Evolutionary conservation across 1,140 invertebrate genomes (phyloP).

Genomic region (Drosophila teissieri): DNA sequence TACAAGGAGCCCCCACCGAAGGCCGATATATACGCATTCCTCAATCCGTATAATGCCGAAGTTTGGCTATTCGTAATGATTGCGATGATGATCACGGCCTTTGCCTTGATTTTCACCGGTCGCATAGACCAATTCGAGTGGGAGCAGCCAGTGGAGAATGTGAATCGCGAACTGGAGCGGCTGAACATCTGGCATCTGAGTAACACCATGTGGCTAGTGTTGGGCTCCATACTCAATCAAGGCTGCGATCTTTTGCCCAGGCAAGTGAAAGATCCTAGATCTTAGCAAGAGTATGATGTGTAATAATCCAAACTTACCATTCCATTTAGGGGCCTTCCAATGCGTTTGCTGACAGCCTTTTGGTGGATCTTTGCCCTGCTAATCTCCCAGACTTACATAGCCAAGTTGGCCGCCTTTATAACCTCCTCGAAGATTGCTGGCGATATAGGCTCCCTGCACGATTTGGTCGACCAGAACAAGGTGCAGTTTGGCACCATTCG

Average conservation of each 20-base stretch:
- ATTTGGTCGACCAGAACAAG: constrained; percentile 94
- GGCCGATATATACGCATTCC: constrained; percentile 94
- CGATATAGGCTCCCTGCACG: constrained; percentile 94
- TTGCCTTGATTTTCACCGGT: constrained; percentile 95
- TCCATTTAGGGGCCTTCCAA: constrained; percentile 89
- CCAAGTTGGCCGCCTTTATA: constrained; percentile 97
- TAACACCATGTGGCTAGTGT: constrained; percentile 91
- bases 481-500: constrained; percentile 93
- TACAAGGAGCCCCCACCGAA: constrained; percentile 94
- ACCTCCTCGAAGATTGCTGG: constrained; percentile 93
- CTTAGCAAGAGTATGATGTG: too few relatives aligned
- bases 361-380: constrained; percentile 99
- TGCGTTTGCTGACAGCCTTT: constrained; percentile 92
- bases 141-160: constrained; percentile 91
- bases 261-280: constrained; percentile 86
- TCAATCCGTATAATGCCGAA: constrained; percentile 94
- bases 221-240: constrained; percentile 91
- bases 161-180: constrained; percentile 88
- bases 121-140: constrained; percentile 91
- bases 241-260: constrained; percentile 92
- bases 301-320: background rate
- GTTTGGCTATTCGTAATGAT: constrained; percentile 98
- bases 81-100: constrained; percentile 95
- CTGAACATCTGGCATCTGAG: constrained; percentile 91
- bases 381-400: constrained; percentile 97